phyloP scores from a whole-genome alignment of 2,888 invertebrate genomes.

The Epicampocera succincta region DNA sequence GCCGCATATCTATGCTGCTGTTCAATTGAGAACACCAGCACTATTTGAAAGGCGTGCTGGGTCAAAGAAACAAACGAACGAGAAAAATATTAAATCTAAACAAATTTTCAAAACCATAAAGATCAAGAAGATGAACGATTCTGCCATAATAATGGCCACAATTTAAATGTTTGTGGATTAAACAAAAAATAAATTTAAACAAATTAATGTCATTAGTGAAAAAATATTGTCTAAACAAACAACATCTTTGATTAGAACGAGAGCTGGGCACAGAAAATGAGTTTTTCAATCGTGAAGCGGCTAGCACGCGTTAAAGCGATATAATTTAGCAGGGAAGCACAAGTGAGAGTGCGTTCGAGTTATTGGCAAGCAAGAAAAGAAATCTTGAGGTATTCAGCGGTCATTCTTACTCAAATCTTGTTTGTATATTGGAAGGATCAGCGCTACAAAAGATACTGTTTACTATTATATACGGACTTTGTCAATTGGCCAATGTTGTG shows the following conservation, averaged over 20 bases:
- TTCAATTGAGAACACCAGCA: slow-evolving; percentile 65
- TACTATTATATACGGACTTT: too few relatives aligned
- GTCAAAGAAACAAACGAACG: slow-evolving; percentile 58
- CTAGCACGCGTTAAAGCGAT: slow-evolving; percentile 54
- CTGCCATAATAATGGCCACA: slow-evolving; percentile 8
- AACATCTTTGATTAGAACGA: slow-evolving; percentile 20
- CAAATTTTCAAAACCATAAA: slow-evolving; percentile 29
- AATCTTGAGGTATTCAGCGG: too few relatives aligned
- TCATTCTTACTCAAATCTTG: too few relatives aligned
- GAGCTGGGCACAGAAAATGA: background rate
- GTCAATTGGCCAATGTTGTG: too few relatives aligned
- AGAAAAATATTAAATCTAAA: slow-evolving; percentile 18
- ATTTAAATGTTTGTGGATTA: slow-evolving; percentile 6
- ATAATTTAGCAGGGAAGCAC: slow-evolving; percentile 18
- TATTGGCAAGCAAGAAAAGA: background rate
- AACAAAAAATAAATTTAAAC: slow-evolving; percentile 7
- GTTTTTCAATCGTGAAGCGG: slow-evolving; percentile 19
- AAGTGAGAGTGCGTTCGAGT: slow-evolving; percentile 8
- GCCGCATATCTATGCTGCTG: slow-evolving; percentile 14
- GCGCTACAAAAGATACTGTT: too few relatives aligned
- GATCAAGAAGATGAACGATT: slow-evolving; percentile 27
- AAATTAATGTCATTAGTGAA: slow-evolving; percentile 22
- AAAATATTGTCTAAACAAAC: slow-evolving; percentile 29
- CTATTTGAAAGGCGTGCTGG: slow-evolving; percentile 66
- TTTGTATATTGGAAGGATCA: too few relatives aligned